phyloP scores from a whole-genome alignment of 1,140 invertebrate species.

The Meteorus sp. region DNA sequence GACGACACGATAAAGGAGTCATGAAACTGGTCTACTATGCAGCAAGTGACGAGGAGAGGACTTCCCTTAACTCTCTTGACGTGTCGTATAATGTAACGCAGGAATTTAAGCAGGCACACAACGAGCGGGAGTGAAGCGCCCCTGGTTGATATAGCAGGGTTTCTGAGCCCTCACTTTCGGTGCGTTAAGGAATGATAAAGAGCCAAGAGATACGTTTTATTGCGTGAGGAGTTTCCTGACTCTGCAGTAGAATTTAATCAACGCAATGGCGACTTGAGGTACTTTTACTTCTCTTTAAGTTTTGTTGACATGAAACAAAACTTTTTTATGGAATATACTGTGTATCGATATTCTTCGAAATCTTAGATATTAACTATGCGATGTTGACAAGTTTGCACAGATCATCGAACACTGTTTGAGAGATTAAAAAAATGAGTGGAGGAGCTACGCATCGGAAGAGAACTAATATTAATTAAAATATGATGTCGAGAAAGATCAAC shows the following conservation, averaged over 20 bases:
- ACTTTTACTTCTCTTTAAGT: constrained; percentile 14
- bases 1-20: not conserved
- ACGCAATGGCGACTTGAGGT: constrained; percentile 32
- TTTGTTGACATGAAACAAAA: no score
- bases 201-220: constrained; percentile 32
- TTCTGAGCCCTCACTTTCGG: constrained; percentile 1
- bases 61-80: constrained; percentile 7
- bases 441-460: no score
- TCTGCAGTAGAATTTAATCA: constrained; percentile 42
- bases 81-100: constrained; percentile 14
- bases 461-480: no score
- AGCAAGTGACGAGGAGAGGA: not conserved
- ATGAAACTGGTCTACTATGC: not conserved
- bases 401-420: no score
- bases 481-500: no score
- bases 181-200: constrained; percentile 18
- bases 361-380: no score
- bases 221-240: constrained; percentile 18
- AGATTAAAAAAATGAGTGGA: no score
- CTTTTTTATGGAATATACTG: no score
- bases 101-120: constrained; percentile 18
- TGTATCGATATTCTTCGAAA: no score
- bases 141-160: not conserved
- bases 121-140: constrained; percentile 14
- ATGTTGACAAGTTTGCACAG: no score